Base-by-base conservation (phyloP, 2,888 invertebrate species). In the Gari tellinella region DNA sequence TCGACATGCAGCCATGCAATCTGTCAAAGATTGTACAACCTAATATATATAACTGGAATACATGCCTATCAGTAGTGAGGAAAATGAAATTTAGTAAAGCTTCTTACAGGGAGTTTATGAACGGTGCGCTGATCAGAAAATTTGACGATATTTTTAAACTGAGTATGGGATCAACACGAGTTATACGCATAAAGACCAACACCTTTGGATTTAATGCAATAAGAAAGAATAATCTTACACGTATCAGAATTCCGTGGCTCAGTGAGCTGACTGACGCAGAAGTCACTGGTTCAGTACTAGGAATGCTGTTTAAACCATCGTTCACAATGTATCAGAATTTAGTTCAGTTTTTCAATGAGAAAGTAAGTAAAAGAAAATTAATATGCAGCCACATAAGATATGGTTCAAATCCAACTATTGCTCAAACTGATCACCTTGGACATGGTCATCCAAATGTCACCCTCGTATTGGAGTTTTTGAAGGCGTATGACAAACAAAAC, bases 321-420 rank as follows among this genome's bases (percentile, higher is more conserved):
- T 75, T 75, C 10, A 37, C 21, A 46, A 41, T 52, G 1, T 37
- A 12, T n/a, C 14, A 46, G 2, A 52, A 5, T 3, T 21, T 69
- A 26, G 14, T 15, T 12, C 0, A 25, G 14, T 17, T 23, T 17
- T 43, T 67, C 1, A 37, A 23, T 5, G n/a, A 53, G 2, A n/a
- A n/a, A 21, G 15, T 51, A 1, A 21, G 51, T 8, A n/a, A 12
- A 14, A 65, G 45, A n/a, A 21, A 31, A 0, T 25, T 72, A 10
- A 46, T 72, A 10, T 75, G 75, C 40, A 52, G 52, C 15, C 76
- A 76, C 67, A 53, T 76, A 1, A 55, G 76, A 0, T 37, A 49
- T 17, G 76, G 76, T 2, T 51, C 41, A 45, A 72, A 72, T 60
- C 72, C 72, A 1, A 51, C 46, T 5, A 76, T 51, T 23, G 67